These are phyloP conservation scores for Tuberolachnus salignus DNA, from an alignment of 2,888 invertebrate genomes.

Conservation along the genomic window DNA sequence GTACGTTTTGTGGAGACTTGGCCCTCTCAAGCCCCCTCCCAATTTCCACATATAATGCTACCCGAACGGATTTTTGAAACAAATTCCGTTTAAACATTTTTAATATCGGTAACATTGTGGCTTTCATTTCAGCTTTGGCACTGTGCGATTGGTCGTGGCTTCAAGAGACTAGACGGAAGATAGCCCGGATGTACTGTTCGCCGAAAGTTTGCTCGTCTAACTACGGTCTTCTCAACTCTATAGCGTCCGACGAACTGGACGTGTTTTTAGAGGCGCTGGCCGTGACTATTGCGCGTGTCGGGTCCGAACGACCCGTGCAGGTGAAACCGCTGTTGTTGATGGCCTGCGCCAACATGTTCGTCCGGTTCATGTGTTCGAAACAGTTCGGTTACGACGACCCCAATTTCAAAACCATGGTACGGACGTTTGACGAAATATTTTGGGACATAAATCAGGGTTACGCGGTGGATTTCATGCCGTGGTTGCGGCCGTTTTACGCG, in stretches of 20 bases:
- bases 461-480: constrained; percentile 84
- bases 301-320: constrained; percentile 62
- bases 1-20: no score
- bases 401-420: constrained; percentile 73
- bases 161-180: constrained; percentile 77
- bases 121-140: constrained; percentile 72
- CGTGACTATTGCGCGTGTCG: constrained; percentile 59
- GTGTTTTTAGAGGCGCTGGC: constrained; percentile 69
- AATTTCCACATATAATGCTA: no score
- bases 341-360: constrained; percentile 84
- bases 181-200: constrained; percentile 81
- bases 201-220: constrained; percentile 77
- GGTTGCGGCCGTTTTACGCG: constrained; percentile 76
- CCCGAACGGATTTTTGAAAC: no score
- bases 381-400: constrained; percentile 74
- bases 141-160: constrained; percentile 87
- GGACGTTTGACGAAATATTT: constrained; percentile 83
- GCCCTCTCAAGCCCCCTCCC: no score
- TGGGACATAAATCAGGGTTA: constrained; percentile 87
- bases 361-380: constrained; percentile 83
- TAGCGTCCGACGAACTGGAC: constrained; percentile 70
- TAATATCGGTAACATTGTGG: no score
- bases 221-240: constrained; percentile 71
- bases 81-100: no score
- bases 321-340: constrained; percentile 76